Evolutionary conservation across 1,140 invertebrate genomes (phyloP).

Genomic region (Mamestra configurata): DNA sequence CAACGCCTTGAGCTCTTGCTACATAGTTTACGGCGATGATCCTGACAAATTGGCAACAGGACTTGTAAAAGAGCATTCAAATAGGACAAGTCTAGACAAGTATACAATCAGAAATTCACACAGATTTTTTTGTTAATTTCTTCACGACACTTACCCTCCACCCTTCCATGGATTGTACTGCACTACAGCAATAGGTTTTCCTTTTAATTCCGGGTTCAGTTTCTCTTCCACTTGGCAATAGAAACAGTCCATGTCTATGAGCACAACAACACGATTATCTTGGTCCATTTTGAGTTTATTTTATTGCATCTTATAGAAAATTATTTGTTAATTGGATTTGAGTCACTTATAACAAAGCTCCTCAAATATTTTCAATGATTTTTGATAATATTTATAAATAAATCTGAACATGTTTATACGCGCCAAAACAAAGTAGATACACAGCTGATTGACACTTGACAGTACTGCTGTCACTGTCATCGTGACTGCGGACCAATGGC

Average conservation of each 20-base stretch:
- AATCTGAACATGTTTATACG: neutral
- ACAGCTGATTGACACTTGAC: neutral
- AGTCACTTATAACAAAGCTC: no score
- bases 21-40: slow-evolving; percentile 99
- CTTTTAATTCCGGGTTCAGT: slow-evolving; percentile 93
- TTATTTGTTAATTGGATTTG: neutral
- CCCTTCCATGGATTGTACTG: slow-evolving; percentile 98
- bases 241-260: slow-evolving; percentile 99
- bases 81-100: no score
- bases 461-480: neutral
- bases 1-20: slow-evolving; percentile 96
- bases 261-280: slow-evolving; percentile 91
- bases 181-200: slow-evolving; percentile 97
- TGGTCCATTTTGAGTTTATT: slow-evolving; percentile 67
- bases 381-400: neutral
- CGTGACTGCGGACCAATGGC: neutral
- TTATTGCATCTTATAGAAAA: neutral
- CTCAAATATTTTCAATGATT: neutral
- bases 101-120: neutral
- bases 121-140: neutral
- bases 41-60: slow-evolving; percentile 86
- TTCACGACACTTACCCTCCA: slow-evolving; percentile 89
- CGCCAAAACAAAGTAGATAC: neutral
- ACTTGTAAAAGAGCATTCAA: neutral
- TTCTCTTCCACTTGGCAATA: slow-evolving; percentile 99